Base-by-base conservation (phyloP, 2,888 invertebrate genomes). In the Philopedon plagiatum region DNA sequence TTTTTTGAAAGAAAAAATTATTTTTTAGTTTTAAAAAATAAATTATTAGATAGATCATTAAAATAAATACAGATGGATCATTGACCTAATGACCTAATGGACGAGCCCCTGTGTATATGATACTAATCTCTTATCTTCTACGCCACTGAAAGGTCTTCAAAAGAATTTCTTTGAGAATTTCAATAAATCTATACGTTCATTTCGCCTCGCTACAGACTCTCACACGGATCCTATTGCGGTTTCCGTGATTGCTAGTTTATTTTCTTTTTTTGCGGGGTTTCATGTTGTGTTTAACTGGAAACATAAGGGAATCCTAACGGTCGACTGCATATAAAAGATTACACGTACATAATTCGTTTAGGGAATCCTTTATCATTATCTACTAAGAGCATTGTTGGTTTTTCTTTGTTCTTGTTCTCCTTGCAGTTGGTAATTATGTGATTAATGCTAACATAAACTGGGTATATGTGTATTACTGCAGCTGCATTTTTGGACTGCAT, bases 191-290 rank as follows among this genome's bases (percentile, higher is more conserved):
- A 23, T 46, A 11, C 46, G 21, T 46, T 23, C 23, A 46, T 46
- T 23, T 21, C 46, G 11, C 21, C 46, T 46, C 21, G 21, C 19
- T 23, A 23, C 46, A 46, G 23, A 21, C 46, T 44, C 44, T 23
- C 46, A 46, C 46, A 23, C 46, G 46, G 46, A 46, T 46, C 46
- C 23, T 46, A 46, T 46, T 46, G 23, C 46, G 46, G 21, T 46
- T 46, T 21, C 46, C 46, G 46, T 23, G 46, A 46, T 46, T 46
- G 46, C 46, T n/a, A 23, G 9, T 46, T 44, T 19, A 44, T 44
- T 44, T 41, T 44, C 18, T 5, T 46, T 46, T 46, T 46, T 23
- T 21, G 23, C 11, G n/a, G 46, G 46, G 11, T 23, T 46, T 23
- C 23, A 46, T 23, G 46, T 46, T 21, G 46, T 11, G 21, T 46